These are phyloP conservation scores for Capromys pilorides DNA, from an alignment of 2,797 vertebrate genomes.

Conservation along the genomic window DNA sequence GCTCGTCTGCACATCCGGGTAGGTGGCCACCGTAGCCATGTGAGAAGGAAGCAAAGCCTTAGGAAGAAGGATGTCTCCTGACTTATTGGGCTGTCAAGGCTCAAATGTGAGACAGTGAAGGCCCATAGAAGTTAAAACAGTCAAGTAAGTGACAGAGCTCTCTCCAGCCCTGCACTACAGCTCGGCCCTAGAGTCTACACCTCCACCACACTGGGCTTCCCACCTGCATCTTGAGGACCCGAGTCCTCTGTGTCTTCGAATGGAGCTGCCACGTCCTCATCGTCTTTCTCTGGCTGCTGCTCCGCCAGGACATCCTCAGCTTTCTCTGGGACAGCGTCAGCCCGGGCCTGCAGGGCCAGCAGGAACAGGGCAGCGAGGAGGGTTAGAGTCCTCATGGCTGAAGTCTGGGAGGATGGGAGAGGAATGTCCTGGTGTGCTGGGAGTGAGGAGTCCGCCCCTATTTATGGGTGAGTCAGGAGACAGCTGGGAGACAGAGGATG, in stretches of 20 bases:
- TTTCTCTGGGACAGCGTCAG: background rate
- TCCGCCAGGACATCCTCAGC: background rate
- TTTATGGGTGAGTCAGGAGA: background rate
- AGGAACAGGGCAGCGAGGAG: background rate
- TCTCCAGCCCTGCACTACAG: accelerated
- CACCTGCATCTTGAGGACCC: background rate
- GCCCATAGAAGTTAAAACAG: background rate
- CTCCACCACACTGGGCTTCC: accelerated
- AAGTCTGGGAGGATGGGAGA: background rate
- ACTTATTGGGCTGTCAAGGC: background rate
- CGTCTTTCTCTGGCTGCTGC: background rate
- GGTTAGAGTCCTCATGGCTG: background rate
- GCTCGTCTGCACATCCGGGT: background rate
- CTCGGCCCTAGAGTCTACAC: accelerated
- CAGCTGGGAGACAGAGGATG: accelerated
- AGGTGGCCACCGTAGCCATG: background rate
- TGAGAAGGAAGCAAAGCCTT: too few relatives aligned
- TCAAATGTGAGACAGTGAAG: background rate
- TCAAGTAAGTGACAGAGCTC: background rate
- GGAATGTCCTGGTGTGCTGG: background rate
- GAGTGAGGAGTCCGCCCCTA: background rate
- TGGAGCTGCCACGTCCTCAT: background rate
- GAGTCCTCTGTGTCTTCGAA: accelerated
- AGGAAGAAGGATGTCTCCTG: background rate
- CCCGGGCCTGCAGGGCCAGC: background rate